phyloP scores from a whole-genome alignment of 2,888 invertebrate species.

The Andrena flavipes region DNA sequence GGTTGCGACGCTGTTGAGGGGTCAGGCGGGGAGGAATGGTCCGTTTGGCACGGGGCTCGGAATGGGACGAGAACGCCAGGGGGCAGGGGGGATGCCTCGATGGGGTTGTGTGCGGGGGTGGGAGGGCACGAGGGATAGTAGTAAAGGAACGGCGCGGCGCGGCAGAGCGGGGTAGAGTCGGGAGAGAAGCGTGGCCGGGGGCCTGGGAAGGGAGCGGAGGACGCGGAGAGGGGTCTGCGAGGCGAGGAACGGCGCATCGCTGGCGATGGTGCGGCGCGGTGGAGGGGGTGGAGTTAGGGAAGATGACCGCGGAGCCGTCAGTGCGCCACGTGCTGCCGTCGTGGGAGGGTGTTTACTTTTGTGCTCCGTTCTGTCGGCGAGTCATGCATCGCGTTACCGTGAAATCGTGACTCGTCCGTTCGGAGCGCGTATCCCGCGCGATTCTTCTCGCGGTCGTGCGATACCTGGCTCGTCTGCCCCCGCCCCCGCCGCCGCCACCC shows the following conservation, averaged over 20 bases:
- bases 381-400: slow-evolving; percentile 59
- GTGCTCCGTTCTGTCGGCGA: slow-evolving; percentile 59
- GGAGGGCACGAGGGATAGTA: slow-evolving; percentile 1
- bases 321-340: slow-evolving; percentile 85
- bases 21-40: slow-evolving; percentile 68
- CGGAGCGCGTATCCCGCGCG: slow-evolving; percentile 3
- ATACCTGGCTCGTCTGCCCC: background rate
- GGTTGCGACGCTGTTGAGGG: slow-evolving; percentile 58
- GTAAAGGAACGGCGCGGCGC: slow-evolving; percentile 16
- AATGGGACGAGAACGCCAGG: slow-evolving; percentile 53
- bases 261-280: slow-evolving; percentile 23
- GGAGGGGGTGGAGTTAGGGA: slow-evolving; percentile 77
- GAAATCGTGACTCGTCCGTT: slow-evolving; percentile 53
- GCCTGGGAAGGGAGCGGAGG: background rate
- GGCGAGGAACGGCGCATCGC: slow-evolving; percentile 26
- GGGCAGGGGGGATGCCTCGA: slow-evolving; percentile 28
- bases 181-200: slow-evolving; percentile 74
- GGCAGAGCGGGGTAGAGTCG: slow-evolving; percentile 28
- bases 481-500: background rate
- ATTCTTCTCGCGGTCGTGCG: background rate
- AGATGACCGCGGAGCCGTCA: slow-evolving; percentile 82
- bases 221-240: slow-evolving; percentile 18
- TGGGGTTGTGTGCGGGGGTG: background rate
- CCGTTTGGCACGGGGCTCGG: slow-evolving; percentile 56
- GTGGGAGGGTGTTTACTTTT: slow-evolving; percentile 81